Conservation (phyloP, 1,140 invertebrate genomes). For the Pentalonia nigronervosa region DNA sequence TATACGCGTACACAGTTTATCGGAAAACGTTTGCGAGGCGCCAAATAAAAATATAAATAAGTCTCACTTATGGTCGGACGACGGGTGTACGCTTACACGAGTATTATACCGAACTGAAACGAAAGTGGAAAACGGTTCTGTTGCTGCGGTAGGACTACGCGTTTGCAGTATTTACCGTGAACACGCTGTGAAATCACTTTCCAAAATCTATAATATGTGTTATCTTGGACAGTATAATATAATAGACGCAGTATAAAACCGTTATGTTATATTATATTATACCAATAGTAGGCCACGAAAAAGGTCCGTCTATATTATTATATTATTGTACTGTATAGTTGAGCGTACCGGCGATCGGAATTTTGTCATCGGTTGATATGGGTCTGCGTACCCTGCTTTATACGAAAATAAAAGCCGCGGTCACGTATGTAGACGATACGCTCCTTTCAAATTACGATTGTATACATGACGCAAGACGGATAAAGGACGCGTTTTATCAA, state of each 20-base stretch:
- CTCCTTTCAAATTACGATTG: conserved; percentile 2
- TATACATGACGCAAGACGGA: not conserved
- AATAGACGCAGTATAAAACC: not conserved
- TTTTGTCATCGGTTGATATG: conserved; percentile 33
- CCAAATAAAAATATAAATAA: not conserved
- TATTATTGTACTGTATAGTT: not conserved
- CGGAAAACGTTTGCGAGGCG: not conserved
- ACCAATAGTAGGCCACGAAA: not conserved
- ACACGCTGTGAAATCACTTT: conserved; percentile 36
- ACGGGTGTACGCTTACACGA: not conserved
- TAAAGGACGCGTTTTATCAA: conserved; percentile 16
- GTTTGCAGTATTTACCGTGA: not conserved
- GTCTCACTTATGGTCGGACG: not conserved
- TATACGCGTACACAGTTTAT: not conserved
- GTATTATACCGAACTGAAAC: not conserved
- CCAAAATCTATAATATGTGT: not conserved
- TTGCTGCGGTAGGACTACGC: not conserved
- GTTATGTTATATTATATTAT: not conserved
- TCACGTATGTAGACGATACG: not conserved
- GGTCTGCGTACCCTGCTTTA: not conserved
- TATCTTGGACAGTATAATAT: too few species aligned
- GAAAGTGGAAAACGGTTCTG: not conserved
- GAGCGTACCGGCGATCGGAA: not conserved
- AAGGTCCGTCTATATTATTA: not conserved
- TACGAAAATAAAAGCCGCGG: not conserved